Evolutionary conservation across 1,140 invertebrate species (phyloP), one percentile per base, ranked within the genome.

Genomic region (Trachelipus rathkii): DNA sequence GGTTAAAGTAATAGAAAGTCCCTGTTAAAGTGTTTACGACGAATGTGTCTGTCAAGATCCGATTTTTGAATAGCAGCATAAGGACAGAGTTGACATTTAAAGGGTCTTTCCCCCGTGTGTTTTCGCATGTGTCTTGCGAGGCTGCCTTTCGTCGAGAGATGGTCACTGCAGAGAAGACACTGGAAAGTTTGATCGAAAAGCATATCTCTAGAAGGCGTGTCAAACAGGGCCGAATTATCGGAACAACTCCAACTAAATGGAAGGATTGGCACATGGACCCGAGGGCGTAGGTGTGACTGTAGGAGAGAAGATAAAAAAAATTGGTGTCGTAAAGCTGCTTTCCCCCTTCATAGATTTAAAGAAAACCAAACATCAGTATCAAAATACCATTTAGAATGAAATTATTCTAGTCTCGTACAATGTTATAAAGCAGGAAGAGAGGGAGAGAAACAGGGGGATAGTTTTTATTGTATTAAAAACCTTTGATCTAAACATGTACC

Each of bases 41-140:
- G 70, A 43, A 44, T 8, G 70, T 71, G 21, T 71, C 50, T 60
- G 74, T 46, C 67, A 45, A 71, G 44, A 11, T 71, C n/a, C 43
- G 24, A 44, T 15, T 71, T n/a, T 60, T 60, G 50, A 60, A 60
- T 60, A 60, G 50, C 50, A 19, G 50, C n/a, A 19, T 60, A 60
- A 13, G 50, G 50, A 13, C 11, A 60, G 8, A 19, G 1, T 60
- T 13, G 50, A 13, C 11, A 13, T 60, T 60, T 6, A 67, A 67
- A 68, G 73, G n/a, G 73, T 67, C 69, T 75, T 23, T 75, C 73
- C 33, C 73, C 73, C 6, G 73, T 75, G 66, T 75, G 73, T 15
- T 60, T 75, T 13, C 73, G 19, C 60, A 75, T 43, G 73, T 75
- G 73, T 33, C 69, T 75, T 10, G 60, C 44, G 15, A 75, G 73